Evolutionary conservation across 2,797 vertebrate species (phyloP).

Genomic region (Pteronotus mesoamericanus): DNA sequence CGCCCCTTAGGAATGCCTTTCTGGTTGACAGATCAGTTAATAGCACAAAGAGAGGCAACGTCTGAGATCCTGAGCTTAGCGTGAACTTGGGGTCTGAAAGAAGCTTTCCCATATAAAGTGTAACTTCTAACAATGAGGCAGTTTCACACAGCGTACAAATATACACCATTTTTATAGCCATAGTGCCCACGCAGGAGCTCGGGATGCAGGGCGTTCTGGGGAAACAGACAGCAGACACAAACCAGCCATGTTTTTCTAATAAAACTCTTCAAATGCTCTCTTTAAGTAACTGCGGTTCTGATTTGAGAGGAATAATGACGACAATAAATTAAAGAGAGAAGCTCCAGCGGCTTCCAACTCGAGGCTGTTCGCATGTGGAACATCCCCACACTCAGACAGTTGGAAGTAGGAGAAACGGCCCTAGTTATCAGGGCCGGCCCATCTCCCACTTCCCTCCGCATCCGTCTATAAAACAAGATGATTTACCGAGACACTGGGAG

Average conservation of each 20-base stretch:
- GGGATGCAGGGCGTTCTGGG: rapidly evolving
- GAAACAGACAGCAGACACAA: neutral
- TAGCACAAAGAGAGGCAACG: neutral
- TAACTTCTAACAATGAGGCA: neutral
- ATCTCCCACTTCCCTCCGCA: conserved; percentile 16
- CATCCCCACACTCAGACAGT: conserved; percentile 41
- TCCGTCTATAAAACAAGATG: conserved; percentile 64
- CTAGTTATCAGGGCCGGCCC: conserved; percentile 22
- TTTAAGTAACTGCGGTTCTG: neutral
- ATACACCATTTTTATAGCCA: neutral
- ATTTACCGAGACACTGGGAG: conserved; percentile 64
- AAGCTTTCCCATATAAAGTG: neutral
- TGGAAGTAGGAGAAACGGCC: conserved; percentile 31
- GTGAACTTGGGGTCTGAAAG: neutral
- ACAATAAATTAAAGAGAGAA: conserved; percentile 43
- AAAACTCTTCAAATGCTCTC: conserved; percentile 1
- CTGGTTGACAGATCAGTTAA: neutral
- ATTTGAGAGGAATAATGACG: neutral
- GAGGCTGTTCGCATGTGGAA: neutral
- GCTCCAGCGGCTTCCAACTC: neutral
- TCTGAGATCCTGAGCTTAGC: neutral
- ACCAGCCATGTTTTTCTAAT: neutral
- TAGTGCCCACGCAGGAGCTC: rapidly evolving
- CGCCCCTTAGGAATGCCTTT: neutral
- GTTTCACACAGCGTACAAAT: neutral